These are phyloP conservation scores for Micrasema longulum DNA, from an alignment of 1,140 invertebrate species.

Conservation along the genomic window DNA sequence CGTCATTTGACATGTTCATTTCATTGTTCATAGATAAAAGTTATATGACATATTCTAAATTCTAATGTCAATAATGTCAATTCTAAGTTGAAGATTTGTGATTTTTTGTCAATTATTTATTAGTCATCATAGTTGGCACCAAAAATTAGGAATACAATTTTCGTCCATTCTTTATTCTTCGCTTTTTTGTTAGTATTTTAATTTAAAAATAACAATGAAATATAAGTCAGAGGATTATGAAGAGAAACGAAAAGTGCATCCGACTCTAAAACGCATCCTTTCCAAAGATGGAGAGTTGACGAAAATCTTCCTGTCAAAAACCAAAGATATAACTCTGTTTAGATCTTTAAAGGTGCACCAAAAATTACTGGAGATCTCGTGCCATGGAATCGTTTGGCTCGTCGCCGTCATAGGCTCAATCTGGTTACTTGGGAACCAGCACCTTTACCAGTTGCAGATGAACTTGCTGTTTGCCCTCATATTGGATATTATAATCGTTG, in stretches of 20 bases:
- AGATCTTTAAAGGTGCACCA: constrained; percentile 41
- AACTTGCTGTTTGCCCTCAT: constrained; percentile 73
- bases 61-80: too few relatives aligned
- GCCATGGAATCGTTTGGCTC: constrained; percentile 51
- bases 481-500: constrained; percentile 87
- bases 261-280: constrained; percentile 29
- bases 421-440: constrained; percentile 45
- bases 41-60: neutral
- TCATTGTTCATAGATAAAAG: too few relatives aligned
- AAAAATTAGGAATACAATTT: too few relatives aligned
- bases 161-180: too few relatives aligned
- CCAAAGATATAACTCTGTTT: constrained; percentile 32
- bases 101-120: neutral
- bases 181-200: neutral
- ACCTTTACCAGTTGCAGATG: constrained; percentile 46
- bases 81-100: neutral
- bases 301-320: constrained; percentile 20
- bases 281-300: constrained; percentile 41
- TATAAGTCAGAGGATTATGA: constrained; percentile 24
- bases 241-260: constrained; percentile 41
- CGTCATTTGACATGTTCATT: too few relatives aligned
- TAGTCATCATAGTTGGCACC: too few relatives aligned
- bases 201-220: neutral
- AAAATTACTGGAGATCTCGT: constrained; percentile 43
- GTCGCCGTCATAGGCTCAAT: constrained; percentile 40